Evolutionary conservation across 2,797 vertebrate genomes (phyloP), one percentile per base, ranked within the genome.

Genomic region (Ataeniobius toweri): DNA sequence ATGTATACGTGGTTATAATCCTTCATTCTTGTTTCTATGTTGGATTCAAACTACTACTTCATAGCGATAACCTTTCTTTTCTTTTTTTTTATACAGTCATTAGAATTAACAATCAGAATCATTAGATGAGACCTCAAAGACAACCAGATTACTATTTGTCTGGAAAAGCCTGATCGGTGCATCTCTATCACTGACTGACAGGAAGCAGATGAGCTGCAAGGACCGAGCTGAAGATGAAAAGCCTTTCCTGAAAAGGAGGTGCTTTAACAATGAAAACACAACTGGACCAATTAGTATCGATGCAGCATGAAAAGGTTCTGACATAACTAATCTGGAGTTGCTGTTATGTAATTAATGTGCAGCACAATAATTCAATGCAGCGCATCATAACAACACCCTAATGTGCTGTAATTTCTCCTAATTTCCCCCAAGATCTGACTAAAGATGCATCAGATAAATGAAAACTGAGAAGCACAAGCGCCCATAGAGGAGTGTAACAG

Each of bases 201-300:
- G 84, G 74, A 75, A 77, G 83, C 78, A 18, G 76, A 78, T 31
- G 28, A 71, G 79, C 81, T 84, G 73, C 48, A 68, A 58, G 75
- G 85, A 71, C 70, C 26, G 73, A 74, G 76, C 73, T 71, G 83
- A 75, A 48, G 77, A 82, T 73, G 80, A 85, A 69, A 83, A 88
- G 68, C 59, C 73, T 75, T 51, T 77, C 77, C 69, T 71, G 44
- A 89, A 89, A 91, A 88, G 89, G 46, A 78, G 77, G 77, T 55
- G 73, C 63, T 81, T 87, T 89, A 84, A 86, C 75, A 76, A 74
- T 46, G 74, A 84, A 84, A 75, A 78, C 41, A 58, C 73, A 68
- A 69, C 41, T 77, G 79, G 79, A 80, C 81, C 81, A 89, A 86
- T 85, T 68, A 4, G 48, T 76, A 79, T 79, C 61, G 83, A 88